Evolutionary conservation across 2,113 vertebrate species (phyloP).

Genomic region (Phrynosoma platyrhinos): DNA sequence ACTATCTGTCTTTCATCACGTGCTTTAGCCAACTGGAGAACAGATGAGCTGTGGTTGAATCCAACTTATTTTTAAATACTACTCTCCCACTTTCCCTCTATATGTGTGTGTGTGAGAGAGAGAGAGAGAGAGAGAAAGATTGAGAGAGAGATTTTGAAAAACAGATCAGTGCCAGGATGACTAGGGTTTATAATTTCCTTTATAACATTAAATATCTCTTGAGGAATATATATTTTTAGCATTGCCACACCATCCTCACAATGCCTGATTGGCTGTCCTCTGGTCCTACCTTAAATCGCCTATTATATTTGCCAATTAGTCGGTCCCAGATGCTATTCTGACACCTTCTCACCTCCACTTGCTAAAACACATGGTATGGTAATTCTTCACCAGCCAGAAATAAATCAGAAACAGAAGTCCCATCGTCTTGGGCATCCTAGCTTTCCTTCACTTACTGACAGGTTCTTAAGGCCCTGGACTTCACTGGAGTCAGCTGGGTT

Average conservation of each 20-base stretch:
- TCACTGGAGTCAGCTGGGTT: neutral
- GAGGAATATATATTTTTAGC: neutral
- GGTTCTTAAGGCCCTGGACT: neutral
- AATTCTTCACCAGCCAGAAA: conserved; percentile 3
- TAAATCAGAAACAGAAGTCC: neutral
- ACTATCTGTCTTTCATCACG: conserved; percentile 10
- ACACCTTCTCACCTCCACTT: conserved; percentile 32
- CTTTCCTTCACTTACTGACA: neutral
- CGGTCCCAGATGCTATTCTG: conserved; percentile 27
- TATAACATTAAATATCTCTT: conserved; percentile 25
- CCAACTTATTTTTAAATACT: conserved; percentile 35
- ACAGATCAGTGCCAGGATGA: conserved; percentile 16
- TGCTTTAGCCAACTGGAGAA: conserved; percentile 34
- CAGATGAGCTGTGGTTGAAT: conserved; percentile 16
- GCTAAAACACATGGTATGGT: neutral
- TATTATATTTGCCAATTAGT: conserved; percentile 36
- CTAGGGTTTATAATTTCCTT: conserved; percentile 11
- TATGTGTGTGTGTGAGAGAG: neutral
- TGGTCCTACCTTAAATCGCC: conserved; percentile 2
- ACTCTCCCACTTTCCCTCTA: neutral
- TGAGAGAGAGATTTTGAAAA: neutral
- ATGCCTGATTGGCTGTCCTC: conserved; percentile 9
- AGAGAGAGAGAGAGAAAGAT: too few species aligned
- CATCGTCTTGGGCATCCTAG: neutral
- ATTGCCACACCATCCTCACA: neutral